Base-by-base conservation (phyloP, 2,113 vertebrate species). In the Ptychochromis oligacanthus region DNA sequence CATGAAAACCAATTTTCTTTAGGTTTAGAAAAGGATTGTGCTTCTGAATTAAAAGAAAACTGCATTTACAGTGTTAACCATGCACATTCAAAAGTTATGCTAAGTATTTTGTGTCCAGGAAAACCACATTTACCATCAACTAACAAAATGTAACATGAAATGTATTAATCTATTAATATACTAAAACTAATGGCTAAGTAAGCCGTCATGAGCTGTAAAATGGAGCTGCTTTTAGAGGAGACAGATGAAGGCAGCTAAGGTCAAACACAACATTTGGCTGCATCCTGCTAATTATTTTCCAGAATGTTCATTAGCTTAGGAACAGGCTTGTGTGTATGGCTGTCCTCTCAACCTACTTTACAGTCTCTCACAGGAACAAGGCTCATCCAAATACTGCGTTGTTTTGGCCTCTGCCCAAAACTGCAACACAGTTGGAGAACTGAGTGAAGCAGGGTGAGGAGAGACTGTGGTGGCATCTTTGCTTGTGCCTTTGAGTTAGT, bases 291-390 rank as follows among this genome's bases (percentile, higher is more conserved):
- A 91, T 92, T 86, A 89, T 86, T 88, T 90, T 87, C 82, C 83
- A 67, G 76, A 78, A 77, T 81, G 82, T 87, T 91, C 84, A 89
- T 91, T 79, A 87, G 84, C 64, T 76, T 31, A 13, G 62, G 70
- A 77, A 75, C 75, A 81, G 88, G 74, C 90, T 85, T 83, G 78
- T 87, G 80, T 64, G 78, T 79, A 62, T 14, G 74, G 52, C 72
- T 84, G 88, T 90, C 85, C 89, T 83, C 84, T 81, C 89, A 89
- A 88, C 83, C 92, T 85, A 86, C 90, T 91, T 93, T 89, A 78
- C 72, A 40, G 61, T 56, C 79, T 90, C 91, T 91, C 91, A 78
- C 82, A 85, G 90, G 86, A 93, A 54, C 62, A 54, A 40, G 10
- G 31, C 89, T 93, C 86, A 79, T 90, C 87, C 82, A 87, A 91